Base-by-base conservation (phyloP, 2,797 vertebrate species). In the Amazonetta brasiliensis region DNA sequence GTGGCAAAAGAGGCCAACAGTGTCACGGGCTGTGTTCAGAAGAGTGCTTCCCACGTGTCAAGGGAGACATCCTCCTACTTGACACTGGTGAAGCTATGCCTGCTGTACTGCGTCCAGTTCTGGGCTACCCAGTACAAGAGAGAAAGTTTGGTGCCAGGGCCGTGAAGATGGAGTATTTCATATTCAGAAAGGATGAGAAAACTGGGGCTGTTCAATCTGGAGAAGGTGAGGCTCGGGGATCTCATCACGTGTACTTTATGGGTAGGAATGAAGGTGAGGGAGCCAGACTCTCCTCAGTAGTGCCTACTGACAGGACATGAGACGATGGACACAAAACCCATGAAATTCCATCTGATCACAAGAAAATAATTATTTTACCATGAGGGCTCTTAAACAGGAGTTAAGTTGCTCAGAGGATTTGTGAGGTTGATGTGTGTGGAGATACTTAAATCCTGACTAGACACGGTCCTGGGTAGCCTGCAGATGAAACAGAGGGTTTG, bases 31-130 rank as follows among this genome's bases (percentile, higher is more conserved):
- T 72, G 25, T n/a, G 7, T 20, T 26, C 39, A 35, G 25, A 48
- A 12, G 39, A 72, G 6, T 1, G 1, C 46, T 60, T 30, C 25
- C 19, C 20, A 44, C 1, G 0, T 52, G n/a, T 41, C 0, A 1
- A 54, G 43, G 26, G 54, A 41, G 14, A n/a, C 55, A 35, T 67
- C 39, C 46, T 54, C 25, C 39, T 76, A 0, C 54, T 81, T 4
- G 11, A 26, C 39, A 18, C 41, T 46, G 37, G 4, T 78, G n/a
- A 82, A 55, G 35, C 41, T 10, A 13, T 2, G 1, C 78, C 22
- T 55, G 52, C 23, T 55, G 52, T 55, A 55, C 17, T 31, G 52
- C 31, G 28, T 19, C 52, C 28, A 55, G 6, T 19, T 55, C 55
- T 58, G 72, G n/a, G 7, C 35, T 43, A 33, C 48, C 23, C 30